Evolutionary conservation across 2,797 vertebrate species (phyloP).

Genomic region (Carapus acus): DNA sequence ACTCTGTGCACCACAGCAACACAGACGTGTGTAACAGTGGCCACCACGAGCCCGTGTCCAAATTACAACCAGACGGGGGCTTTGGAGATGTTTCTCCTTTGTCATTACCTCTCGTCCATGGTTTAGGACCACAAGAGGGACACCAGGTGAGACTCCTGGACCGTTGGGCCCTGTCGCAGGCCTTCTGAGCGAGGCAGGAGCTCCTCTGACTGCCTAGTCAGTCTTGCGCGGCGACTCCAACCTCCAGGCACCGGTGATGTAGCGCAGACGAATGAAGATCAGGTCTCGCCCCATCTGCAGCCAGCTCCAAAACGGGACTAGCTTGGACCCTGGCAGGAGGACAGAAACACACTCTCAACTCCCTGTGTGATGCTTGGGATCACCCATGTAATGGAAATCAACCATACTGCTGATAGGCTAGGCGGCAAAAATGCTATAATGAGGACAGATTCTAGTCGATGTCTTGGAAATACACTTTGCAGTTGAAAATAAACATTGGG

Average conservation of each 20-base stretch:
- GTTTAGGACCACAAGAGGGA: conserved; percentile 3
- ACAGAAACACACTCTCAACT: not conserved
- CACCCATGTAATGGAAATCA: too few species aligned
- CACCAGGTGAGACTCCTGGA: conserved; percentile 2
- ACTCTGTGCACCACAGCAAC: conserved; percentile 27
- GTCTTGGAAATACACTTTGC: too few species aligned
- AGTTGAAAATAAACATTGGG: too few species aligned
- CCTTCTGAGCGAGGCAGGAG: conserved; percentile 8
- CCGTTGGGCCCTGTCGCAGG: conserved; percentile 28
- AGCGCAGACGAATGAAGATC: conserved; percentile 90
- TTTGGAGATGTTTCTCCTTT: not conserved
- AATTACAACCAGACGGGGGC: conserved; percentile 2
- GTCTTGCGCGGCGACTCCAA: conserved; percentile 76
- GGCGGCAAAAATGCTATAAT: too few species aligned
- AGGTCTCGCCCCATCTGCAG: conserved; percentile 96
- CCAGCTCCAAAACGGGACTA: conserved; percentile 99
- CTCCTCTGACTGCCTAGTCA: conserved; percentile 55
- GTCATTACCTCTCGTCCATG: conserved; percentile 23
- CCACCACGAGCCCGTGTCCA: conserved; percentile 39
- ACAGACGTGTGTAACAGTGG: conserved; percentile 38
- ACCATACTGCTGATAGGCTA: too few species aligned
- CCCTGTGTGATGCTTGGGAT: not conserved
- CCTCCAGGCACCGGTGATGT: conserved; percentile 92
- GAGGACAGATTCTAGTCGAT: too few species aligned
- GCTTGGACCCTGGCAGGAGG: conserved; percentile 82